These are phyloP conservation scores for Liodrosophila aerea DNA, from an alignment of 2,888 invertebrate species.

Conservation along the genomic window DNA sequence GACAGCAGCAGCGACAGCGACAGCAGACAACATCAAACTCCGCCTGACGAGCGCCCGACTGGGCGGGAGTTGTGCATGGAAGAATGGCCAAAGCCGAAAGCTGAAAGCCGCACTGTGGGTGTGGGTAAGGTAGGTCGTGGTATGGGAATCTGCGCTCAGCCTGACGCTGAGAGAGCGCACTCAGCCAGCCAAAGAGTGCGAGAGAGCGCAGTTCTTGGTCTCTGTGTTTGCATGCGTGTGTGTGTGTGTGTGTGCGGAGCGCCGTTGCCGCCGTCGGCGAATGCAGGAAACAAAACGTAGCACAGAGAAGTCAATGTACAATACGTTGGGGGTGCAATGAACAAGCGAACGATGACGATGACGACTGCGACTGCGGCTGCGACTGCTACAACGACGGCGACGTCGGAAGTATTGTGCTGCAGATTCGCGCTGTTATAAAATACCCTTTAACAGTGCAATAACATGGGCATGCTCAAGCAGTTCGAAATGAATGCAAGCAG, in stretches of 20 bases:
- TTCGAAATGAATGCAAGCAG: not conserved
- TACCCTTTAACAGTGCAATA: conserved; percentile 16
- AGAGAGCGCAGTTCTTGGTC: conserved; percentile 17
- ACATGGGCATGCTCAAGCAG: conserved; percentile 8
- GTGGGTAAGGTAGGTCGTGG: conserved; percentile 83
- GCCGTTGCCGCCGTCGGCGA: conserved; percentile 38
- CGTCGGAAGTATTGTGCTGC: conserved; percentile 43
- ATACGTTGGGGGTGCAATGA: conserved; percentile 73
- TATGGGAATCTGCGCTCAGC: conserved; percentile 62
- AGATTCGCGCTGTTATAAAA: conserved; percentile 51
- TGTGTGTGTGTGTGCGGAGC: no score
- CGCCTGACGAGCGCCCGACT: conserved; percentile 15
- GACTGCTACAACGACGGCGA: conserved; percentile 7
- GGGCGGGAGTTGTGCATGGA: conserved; percentile 70
- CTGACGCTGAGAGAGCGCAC: conserved; percentile 4
- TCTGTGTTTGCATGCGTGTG: no score
- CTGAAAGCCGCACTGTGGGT: conserved; percentile 79
- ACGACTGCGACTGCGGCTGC: conserved; percentile 7
- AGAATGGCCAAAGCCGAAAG: conserved; percentile 43
- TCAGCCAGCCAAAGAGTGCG: conserved; percentile 15
- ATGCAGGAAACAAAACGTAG: conserved; percentile 77
- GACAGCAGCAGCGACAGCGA: conserved; percentile 9
- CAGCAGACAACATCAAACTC: conserved; percentile 27
- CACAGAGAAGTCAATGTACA: conserved; percentile 80
- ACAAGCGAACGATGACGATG: conserved; percentile 47